Base-by-base conservation (phyloP, 2,888 invertebrate species). In the Eupithecia dodoneata region DNA sequence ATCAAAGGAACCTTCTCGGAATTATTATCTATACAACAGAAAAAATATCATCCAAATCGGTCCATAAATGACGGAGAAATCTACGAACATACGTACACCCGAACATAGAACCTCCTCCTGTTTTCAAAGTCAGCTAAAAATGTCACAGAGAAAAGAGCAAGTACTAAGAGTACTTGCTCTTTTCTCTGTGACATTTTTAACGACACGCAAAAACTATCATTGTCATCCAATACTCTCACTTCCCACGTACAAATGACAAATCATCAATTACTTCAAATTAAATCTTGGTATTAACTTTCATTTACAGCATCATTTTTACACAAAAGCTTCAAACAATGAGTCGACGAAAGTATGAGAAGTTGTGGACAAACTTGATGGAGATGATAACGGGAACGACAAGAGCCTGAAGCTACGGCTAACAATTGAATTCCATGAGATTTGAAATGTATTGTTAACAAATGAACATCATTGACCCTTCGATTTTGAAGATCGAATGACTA, bases 311-410 rank as follows among this genome's bases (percentile, higher is more conserved):
- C 79, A 63, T n/a, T 63, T 79, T 55, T 71, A 63, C 65, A 78
- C 73, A 76, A 74, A 72, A 66, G 67, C 72, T 76, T 73, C 69
- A 67, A 76, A 81, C 81, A 82, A 82, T 82, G 81, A 80, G 75
- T 73, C 42, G 74, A 78, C 76, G 82, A 82, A 82, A 82, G 82
- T 80, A 82, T 82, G 82, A 72, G 82, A 82, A 81, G 63, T 77
- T 71, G 79, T 44, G 80, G 80, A 79, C 78, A 55, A 80, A 78
- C 55, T 67, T 75, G 73, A 75, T 77, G 77, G 47, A 15, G 55
- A 55, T 78, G 77, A 76, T 78, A 73, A 82, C 81, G 81, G 80
- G 75, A 77, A 79, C 72, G 75, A 41, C 42, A 55, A 67, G 52
- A 52, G 47, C 63, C 63, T 55, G 18, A 30, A 63, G 63, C n/a